These are phyloP conservation scores for Aphelenchoides avenae DNA, from an alignment of 1,140 invertebrate genomes.

Conservation along the genomic window DNA sequence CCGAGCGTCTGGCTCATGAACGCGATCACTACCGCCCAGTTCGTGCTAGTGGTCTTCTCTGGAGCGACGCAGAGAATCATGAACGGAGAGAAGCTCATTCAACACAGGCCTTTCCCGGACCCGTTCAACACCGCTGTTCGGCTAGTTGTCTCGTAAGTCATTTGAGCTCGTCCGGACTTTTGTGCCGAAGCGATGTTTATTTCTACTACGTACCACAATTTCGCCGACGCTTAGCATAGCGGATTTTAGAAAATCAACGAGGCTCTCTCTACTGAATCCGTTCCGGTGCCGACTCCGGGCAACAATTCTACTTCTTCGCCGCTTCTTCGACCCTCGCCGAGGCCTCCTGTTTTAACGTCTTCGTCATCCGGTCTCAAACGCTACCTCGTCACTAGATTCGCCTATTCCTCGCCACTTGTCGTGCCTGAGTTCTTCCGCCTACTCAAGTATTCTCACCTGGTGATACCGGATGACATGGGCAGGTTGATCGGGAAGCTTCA, in stretches of 20 bases:
- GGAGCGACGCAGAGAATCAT: constrained; percentile 19
- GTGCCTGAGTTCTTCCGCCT: constrained; percentile 38
- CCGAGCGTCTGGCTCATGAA: constrained; percentile 36
- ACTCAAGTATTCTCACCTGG: no score
- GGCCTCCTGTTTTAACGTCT: no score
- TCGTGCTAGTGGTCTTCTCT: constrained; percentile 44
- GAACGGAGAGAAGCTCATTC: constrained; percentile 25
- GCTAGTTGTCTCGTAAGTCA: constrained; percentile 31
- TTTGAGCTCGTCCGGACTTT: not conserved
- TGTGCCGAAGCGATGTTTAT: no score
- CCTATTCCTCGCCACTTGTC: constrained; percentile 14
- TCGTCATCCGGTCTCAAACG: no score
- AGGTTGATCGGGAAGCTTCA: no score
- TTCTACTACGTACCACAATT: no score
- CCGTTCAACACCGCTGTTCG: constrained; percentile 42
- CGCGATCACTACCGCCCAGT: constrained; percentile 23
- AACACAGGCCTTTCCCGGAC: constrained; percentile 46
- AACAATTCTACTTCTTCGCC: not conserved
- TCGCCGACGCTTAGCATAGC: no score
- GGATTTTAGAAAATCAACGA: constrained; percentile 23
- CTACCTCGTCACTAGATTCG: constrained; percentile 37
- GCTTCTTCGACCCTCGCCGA: not conserved
- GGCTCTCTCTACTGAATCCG: constrained; percentile 2
- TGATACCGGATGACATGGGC: no score
- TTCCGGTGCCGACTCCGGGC: constrained; percentile 6